Base-by-base conservation (phyloP, 2,113 vertebrate genomes). In the Actenoides lindsayi region DNA sequence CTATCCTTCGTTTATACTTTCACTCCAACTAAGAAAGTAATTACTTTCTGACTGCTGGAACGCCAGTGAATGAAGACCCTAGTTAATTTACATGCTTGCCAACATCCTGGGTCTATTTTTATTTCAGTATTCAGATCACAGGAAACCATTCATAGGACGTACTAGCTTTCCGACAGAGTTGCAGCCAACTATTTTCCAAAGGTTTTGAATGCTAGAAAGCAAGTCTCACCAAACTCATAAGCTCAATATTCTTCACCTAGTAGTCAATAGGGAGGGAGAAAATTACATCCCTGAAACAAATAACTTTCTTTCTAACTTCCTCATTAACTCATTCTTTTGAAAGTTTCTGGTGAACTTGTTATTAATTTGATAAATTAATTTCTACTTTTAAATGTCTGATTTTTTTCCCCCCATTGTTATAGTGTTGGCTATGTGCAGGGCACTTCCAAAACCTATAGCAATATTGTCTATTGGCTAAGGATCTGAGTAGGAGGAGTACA, bases 111-210 rank as follows among this genome's bases (percentile, higher is more conserved):
- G 60, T 81, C 14, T 3, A 17, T 78, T 95, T 95, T 88, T 88
- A 70, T 87, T 88, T 95, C 54, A 53, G 54, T 46, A 64, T 92
- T 94, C 71, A 63, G 46, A 83, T 89, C 56, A 89, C 86, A 64
- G 42, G 48, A 71, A 86, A 46, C 46, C 75, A 63, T 80, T 80
- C 83, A 13, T 44, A 86, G 54, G 41, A n/a, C 0, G 0, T 30
- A 53, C 44, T 59, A 63, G 41, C 56, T 93, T 93, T 93, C 83
- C 90, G 20, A 81, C 1, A 41, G 79, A 89, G 73, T 79, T 92
- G 48, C 31, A 78, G 73, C 33, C 76, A 92, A 31, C 68, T 84
- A 1, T 90, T 84, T 87, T 92, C 88, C 83, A 41, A 62, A 89
- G 69, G 44, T 68, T 95, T 89, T 69, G 48, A 84, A 41, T 95